Base-by-base conservation (phyloP, 2,888 invertebrate genomes). In the Aradus depressus region DNA sequence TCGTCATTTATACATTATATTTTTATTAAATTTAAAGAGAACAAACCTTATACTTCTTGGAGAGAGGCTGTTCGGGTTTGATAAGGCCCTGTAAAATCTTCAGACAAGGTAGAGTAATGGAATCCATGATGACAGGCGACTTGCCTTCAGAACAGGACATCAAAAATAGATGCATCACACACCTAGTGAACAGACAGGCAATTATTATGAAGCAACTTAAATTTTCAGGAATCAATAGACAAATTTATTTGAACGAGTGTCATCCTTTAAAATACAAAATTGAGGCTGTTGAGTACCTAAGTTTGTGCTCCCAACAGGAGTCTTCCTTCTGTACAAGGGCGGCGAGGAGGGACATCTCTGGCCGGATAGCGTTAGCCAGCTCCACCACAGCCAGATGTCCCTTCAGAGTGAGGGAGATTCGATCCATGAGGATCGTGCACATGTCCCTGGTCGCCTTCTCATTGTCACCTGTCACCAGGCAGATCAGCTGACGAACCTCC, bases 281-380 rank as follows among this genome's bases (percentile, higher is more conserved):
- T 16, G 2, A 48, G n/a, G 23, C 10, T 21, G 21, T 25, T 35
- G 25, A 50, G 16, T 37, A 65, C 65, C 87, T 79, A 1, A 96
- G 71, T 63, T 95, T 84, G 56, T 84, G 80, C 66, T 96, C 95
- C 96, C 96, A 96, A 65, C 92, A 93, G 3, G 84, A 80, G 66
- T 96, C 96, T 63, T 93, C 89, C 59, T 90, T 89, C 61, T 90
- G 86, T 2, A 95, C 81, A 39, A 93, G 75, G 1, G 87, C 83
- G 1, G 91, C 88, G 22, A 96, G 69, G 12, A 96, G 70, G 6
- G 89, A 76, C 67, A 96, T 91, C 66, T 95, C 85, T 63, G 93
- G 90, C 3, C 92, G 77, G 1, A 93, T 88, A 2, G 83, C 79
- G 2, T 80, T 75, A 25, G 80, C 79, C 48, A 86, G 68, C 64